Evolutionary conservation across 2,797 vertebrate genomes (phyloP).

Genomic region (Loris lydekkerianus): DNA sequence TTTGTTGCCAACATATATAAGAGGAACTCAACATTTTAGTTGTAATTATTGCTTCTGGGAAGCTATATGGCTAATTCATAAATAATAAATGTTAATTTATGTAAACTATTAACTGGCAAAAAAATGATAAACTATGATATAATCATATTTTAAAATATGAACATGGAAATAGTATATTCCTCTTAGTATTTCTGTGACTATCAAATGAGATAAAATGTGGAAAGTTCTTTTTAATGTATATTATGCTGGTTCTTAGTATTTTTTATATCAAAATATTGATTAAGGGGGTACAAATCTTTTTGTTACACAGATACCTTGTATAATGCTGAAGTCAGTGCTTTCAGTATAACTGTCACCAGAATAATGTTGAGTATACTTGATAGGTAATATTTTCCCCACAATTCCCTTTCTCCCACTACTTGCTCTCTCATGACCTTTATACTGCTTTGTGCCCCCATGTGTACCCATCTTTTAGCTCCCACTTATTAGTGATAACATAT

Average conservation of each 20-base stretch:
- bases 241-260: neutral
- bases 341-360: neutral
- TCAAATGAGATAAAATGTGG: neutral
- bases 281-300: neutral
- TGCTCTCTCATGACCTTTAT: neutral
- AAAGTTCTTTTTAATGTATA: neutral
- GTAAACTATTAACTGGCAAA: neutral
- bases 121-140: neutral
- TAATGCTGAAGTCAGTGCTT: neutral
- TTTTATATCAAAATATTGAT: neutral
- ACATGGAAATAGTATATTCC: neutral
- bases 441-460: neutral
- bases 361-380: neutral
- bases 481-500: neutral
- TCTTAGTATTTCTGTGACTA: neutral
- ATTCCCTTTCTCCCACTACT: neutral
- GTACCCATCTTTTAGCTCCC: neutral
- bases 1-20: neutral
- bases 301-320: neutral
- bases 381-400: neutral
- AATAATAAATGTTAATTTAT: slow-evolving; percentile 2
- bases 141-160: neutral
- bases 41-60: neutral
- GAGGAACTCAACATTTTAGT: neutral
- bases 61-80: neutral